Percentiles rank a stretch among this genome's conserved stretches.
phyloP scores from a whole-genome alignment of 1,140 invertebrate species.

The Hermetia illucens region DNA sequence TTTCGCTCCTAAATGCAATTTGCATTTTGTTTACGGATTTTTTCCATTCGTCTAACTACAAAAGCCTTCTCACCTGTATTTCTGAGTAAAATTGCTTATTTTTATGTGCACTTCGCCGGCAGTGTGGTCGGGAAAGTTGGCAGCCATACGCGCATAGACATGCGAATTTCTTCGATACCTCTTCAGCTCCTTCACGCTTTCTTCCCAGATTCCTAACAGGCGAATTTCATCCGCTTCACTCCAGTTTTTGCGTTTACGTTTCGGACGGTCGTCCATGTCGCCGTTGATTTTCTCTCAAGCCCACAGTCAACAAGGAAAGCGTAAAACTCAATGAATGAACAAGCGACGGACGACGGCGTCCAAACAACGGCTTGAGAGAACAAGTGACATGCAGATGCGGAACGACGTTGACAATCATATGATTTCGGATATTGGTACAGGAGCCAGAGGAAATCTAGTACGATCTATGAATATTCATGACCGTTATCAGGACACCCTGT shows the following conservation, averaged over 20 bases:
- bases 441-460: no score
- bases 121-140: neutral
- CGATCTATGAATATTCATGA: no score
- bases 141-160: neutral
- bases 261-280: neutral
- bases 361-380: no score
- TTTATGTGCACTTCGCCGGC: neutral
- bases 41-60: neutral
- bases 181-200: neutral
- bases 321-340: no score
- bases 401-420: no score
- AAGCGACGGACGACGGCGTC: no score
- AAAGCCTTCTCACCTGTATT: neutral
- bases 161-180: neutral
- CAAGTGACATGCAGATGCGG: no score
- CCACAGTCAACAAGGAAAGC: no score
- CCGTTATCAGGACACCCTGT: no score
- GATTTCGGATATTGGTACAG: no score
- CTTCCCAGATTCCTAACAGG: neutral
- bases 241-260: neutral
- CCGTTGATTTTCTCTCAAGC: no score
- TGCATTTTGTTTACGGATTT: neutral
- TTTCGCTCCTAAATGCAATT: neutral
- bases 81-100: neutral
- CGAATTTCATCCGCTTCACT: neutral